These are phyloP conservation scores for Rousettus leschenaultii DNA, from an alignment of 2,113 vertebrate genomes.

Conservation along the genomic window DNA sequence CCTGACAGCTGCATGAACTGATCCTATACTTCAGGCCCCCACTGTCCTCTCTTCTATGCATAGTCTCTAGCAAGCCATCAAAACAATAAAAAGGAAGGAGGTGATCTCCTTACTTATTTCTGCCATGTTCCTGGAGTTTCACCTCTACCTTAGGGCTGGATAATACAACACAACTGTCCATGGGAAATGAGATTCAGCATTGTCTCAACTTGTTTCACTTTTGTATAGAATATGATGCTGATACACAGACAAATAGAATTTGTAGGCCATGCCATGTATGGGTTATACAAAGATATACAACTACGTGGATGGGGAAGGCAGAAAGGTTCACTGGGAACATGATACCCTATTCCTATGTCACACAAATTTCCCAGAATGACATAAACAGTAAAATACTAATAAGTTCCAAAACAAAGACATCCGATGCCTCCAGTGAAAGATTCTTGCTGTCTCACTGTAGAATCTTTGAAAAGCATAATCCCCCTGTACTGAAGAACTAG, in stretches of 20 bases:
- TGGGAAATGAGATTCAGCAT: neutral
- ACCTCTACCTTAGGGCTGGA: neutral
- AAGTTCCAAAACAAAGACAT: neutral
- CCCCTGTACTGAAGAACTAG: neutral
- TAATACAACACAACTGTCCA: neutral
- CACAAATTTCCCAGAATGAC: neutral
- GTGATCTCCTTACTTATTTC: neutral
- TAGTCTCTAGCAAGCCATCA: neutral
- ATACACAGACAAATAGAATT: neutral
- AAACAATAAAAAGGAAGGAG: neutral
- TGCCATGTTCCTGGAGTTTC: neutral
- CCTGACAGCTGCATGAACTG: slow-evolving; percentile 30
- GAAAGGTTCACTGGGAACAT: neutral
- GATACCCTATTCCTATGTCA: neutral
- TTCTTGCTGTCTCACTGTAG: neutral
- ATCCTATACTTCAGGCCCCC: neutral
- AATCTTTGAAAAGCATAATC: neutral
- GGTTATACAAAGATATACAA: neutral
- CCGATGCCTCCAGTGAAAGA: neutral
- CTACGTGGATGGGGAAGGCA: neutral
- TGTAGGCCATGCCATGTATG: neutral
- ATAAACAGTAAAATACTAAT: neutral
- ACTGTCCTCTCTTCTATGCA: neutral
- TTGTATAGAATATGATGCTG: neutral
- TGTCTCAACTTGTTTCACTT: neutral